Evolutionary conservation across 2,888 invertebrate species (phyloP).

Genomic region (Agriopis aurantiaria): DNA sequence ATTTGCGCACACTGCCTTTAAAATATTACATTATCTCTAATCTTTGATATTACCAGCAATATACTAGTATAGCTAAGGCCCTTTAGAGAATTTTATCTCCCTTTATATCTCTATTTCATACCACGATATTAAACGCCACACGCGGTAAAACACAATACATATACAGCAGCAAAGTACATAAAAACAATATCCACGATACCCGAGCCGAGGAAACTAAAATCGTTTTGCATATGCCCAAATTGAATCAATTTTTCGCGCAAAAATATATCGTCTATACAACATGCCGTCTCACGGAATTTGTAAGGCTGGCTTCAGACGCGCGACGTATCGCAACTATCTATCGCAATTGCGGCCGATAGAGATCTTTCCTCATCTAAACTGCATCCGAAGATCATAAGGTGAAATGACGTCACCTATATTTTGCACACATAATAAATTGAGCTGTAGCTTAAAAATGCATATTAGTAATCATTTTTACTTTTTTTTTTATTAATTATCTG

Average conservation of each 20-base stretch:
- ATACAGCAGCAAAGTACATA: conserved; percentile 36
- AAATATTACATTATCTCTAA: not conserved
- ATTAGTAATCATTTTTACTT: no score
- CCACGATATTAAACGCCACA: conserved; percentile 41
- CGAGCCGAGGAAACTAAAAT: conserved; percentile 58
- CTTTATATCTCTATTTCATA: conserved; percentile 25
- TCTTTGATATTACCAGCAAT: not conserved
- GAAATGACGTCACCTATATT: conserved; percentile 4
- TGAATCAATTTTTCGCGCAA: conserved; percentile 75
- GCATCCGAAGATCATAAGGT: conserved; percentile 13
- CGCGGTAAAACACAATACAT: conserved; percentile 10
- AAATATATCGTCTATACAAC: conserved; percentile 62
- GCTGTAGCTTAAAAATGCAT: not conserved
- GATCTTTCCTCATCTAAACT: conserved; percentile 29
- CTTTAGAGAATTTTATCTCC: not conserved
- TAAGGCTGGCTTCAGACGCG: conserved; percentile 52
- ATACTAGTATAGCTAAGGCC: not conserved
- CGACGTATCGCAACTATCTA: conserved; percentile 60
- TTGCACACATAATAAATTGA: not conserved
- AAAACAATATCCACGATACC: conserved; percentile 41
- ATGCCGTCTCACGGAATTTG: conserved; percentile 34
- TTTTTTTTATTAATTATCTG: no score
- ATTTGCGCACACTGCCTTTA: no score
- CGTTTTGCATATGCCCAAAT: conserved; percentile 72
- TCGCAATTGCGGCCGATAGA: conserved; percentile 50